Evolutionary conservation across 2,888 invertebrate genomes (phyloP), one percentile per base, ranked within the genome.

Genomic region (Lordiphosa andalusiaca): DNA sequence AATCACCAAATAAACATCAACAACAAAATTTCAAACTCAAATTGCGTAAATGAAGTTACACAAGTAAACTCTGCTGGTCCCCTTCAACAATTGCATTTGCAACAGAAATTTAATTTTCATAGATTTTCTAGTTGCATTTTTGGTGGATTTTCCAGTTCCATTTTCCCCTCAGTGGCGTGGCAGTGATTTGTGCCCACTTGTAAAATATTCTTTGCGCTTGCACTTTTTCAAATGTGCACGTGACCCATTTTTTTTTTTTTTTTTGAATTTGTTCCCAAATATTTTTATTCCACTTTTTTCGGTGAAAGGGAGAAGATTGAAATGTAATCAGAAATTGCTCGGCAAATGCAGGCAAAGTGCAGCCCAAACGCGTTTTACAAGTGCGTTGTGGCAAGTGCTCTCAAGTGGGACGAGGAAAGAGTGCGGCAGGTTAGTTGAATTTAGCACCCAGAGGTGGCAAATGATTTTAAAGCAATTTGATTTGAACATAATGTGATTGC

Each of bases 291-390:
- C 35, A 33, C 10, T 6, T 41, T 57, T 36, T 39, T 16, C 53
- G 33, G 49, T 36, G 12, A 13, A 37, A 36, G 16, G 39, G 33
- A 37, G 38, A 41, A 55, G 63, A 72, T 75, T 76, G 67, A 75
- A 80, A 73, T 75, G 70, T 73, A 80, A 83, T 73, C 81, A 67
- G 61, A 73, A 70, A 80, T 62, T 69, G 67, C 63, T 52, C 52
- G 62, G 52, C 39, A 67, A 58, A 58, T 72, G 57, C 80, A 64
- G 52, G 58, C 56, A 66, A 67, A 82, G 61, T 64, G 46, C 58
- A 48, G 44, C 44, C 48, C 44, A 39, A 39, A 39, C 38, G n/a
- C 49, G 25, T 23, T 54, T 36, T 23, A 25, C 30, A 37, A 54
- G 30, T 53, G 48, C 41, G 25, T 25, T 25, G 25, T 25, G 25